Base-by-base conservation (phyloP, 2,888 invertebrate genomes). In the Noctua comes region DNA sequence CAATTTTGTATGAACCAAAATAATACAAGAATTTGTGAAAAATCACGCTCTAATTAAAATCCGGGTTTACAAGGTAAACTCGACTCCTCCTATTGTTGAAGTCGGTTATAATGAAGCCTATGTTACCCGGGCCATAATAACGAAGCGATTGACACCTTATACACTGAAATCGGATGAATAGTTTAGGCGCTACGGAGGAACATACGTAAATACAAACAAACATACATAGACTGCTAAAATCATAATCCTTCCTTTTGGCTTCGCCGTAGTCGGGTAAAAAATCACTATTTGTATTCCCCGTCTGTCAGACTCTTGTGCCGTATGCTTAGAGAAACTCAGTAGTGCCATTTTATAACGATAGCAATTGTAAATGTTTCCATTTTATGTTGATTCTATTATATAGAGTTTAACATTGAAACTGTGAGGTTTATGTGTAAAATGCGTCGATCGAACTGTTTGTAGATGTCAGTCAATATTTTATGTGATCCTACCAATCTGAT, bases 341-440 rank as follows among this genome's bases (percentile, higher is more conserved):
- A 93, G 93, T 92, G 91, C 92, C 91, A 93, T 93, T 92, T 92
- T 91, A 89, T 90, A 90, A 85, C 64, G 74, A 92, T 90, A 92
- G 89, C 84, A 87, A 92, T 88, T 93, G 92, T 94, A 93, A 93
- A 94, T 94, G 94, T 95, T 95, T 93, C 87, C 83, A 91, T 91
- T 94, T 94, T 95, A 79, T 93, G 96, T 96, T 96, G 87, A 95
- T 94, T 96, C 93, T 96, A 96, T 96, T 92, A 88, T 91, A 95
- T 95, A 96, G 95, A 96, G 96, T 96, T 94, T 96, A 96, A 94
- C 86, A 90, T 90, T 90, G 87, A 91, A 91, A 89, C 89, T 90
- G 88, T 88, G 90, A 87, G 88, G 88, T 91, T 90, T 89, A 90
- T 91, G 84, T 90, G 90, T 91, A 88, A 91, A 89, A 86, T 90